phyloP scores from a whole-genome alignment of 2,888 invertebrate species.

The Neoitamus cyanurus region DNA sequence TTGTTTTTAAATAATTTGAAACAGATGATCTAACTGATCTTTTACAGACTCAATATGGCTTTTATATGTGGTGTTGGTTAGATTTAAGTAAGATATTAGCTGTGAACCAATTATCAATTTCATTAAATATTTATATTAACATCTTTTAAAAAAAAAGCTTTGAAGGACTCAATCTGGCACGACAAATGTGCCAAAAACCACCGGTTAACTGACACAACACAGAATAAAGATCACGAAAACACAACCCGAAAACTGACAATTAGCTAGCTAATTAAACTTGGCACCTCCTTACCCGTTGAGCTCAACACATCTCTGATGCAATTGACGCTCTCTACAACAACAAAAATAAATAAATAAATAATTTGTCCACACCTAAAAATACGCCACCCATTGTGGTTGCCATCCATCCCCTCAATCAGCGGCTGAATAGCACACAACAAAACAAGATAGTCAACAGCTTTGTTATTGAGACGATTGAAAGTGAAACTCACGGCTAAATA shows the following conservation, averaged over 20 bases:
- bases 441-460: conserved; percentile 15
- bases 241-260: background rate
- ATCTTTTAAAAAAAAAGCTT: background rate
- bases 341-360: background rate
- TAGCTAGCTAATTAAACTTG: background rate
- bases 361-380: background rate
- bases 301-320: background rate
- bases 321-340: background rate
- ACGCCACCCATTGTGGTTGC: background rate
- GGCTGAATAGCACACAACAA: background rate
- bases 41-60: too few species aligned
- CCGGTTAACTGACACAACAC: background rate
- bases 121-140: background rate
- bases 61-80: too few species aligned
- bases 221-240: background rate
- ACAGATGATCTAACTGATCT: too few species aligned
- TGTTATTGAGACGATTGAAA: conserved; percentile 27
- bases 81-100: too few species aligned
- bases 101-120: too few species aligned
- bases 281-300: background rate
- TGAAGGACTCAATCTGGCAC: background rate
- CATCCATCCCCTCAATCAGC: background rate
- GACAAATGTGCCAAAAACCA: background rate
- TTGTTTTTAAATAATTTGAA: too few species aligned
- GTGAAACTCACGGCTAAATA: conserved; percentile 7